Conservation (phyloP, 37 sponge, comb jelly and placozoan genomes). For the Spongia lamella region DNA sequence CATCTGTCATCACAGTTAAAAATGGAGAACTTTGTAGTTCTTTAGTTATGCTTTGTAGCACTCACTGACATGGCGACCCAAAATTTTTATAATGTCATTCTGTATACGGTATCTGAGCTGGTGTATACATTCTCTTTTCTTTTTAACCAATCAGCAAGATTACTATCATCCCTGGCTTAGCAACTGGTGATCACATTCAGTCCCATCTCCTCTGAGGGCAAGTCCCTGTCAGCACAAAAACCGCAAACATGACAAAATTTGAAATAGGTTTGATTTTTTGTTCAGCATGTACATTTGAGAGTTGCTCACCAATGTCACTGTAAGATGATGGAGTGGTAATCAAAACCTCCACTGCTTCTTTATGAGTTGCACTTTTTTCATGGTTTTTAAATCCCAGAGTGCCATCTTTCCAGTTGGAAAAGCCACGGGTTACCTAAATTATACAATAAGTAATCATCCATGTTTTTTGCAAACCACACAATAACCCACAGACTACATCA, state of each 20-base stretch:
- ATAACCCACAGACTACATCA: too few relatives aligned
- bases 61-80: slow-evolving; percentile 32
- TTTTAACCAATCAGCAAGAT: slow-evolving; percentile 25
- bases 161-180: slow-evolving; percentile 19
- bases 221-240: slow-evolving; percentile 34
- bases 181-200: slow-evolving; percentile 22
- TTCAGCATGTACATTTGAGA: slow-evolving; percentile 11
- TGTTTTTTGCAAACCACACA: too few relatives aligned
- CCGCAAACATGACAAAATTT: slow-evolving; percentile 3
- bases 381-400: slow-evolving; percentile 16
- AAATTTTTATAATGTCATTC: slow-evolving; percentile 32
- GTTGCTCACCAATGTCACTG: slow-evolving; percentile 18
- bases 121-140: slow-evolving; percentile 51
- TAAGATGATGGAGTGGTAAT: slow-evolving; percentile 26
- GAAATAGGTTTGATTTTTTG: slow-evolving; percentile 5
- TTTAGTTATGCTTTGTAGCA: slow-evolving; percentile 33
- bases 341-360: slow-evolving; percentile 38
- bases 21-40: too few relatives aligned
- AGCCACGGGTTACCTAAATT: too few relatives aligned
- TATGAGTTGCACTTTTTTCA: slow-evolving; percentile 6
- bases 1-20: slow-evolving; percentile 71
- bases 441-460: too few relatives aligned
- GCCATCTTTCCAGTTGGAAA: too few relatives aligned
- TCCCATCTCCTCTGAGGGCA: slow-evolving; percentile 35
- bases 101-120: too few relatives aligned